Evolutionary conservation across 2,113 vertebrate species (phyloP), one percentile per base, ranked within the genome.

Genomic region (Pseudorasbora parva): DNA sequence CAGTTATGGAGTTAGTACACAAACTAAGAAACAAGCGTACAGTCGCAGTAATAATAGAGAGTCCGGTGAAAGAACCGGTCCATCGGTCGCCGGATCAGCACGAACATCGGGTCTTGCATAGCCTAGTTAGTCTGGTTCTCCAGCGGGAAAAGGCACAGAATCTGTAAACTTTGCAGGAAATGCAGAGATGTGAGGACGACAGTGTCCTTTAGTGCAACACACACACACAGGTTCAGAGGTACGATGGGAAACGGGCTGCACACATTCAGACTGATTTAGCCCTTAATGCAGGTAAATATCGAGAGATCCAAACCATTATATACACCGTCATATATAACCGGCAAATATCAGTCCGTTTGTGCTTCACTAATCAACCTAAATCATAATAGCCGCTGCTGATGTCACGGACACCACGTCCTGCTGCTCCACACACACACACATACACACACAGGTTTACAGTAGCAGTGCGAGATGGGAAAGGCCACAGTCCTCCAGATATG

Each of bases 41-140:
- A 57, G 21, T 57, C 41, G 41, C 41, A n/a, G 41, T 19, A 71
- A 71, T 71, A n/a, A n/a, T n/a, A n/a, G 37, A 43, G 17, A 5
- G 8, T 68, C 15, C 30, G 5, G 33, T n/a, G n/a, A n/a, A n/a
- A n/a, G n/a, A n/a, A n/a, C n/a, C n/a, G n/a, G n/a, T n/a, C n/a
- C n/a, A n/a, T n/a, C n/a, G n/a, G n/a, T n/a, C n/a, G n/a, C n/a
- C n/a, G n/a, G n/a, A 3, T 3, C 33, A 30, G 30, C 33, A 5
- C 5, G 33, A 37, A 37, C 49, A 54, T 45, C 74, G 84, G 83
- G 88, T 90, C 89, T 93, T 95, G 94, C 94, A 95, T 95, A 95
- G 94, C 91, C 90, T 89, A 89, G 64, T 64, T 64, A 17, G 25
- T 64, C 14, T 30, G 45, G 73, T 11, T 57, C 33, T 57, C 21